Percentiles rank a stretch among this genome's conserved stretches.
These are phyloP conservation scores for Cardiocondyla obscurior DNA, from an alignment of 1,140 invertebrate species.

Conservation along the genomic window DNA sequence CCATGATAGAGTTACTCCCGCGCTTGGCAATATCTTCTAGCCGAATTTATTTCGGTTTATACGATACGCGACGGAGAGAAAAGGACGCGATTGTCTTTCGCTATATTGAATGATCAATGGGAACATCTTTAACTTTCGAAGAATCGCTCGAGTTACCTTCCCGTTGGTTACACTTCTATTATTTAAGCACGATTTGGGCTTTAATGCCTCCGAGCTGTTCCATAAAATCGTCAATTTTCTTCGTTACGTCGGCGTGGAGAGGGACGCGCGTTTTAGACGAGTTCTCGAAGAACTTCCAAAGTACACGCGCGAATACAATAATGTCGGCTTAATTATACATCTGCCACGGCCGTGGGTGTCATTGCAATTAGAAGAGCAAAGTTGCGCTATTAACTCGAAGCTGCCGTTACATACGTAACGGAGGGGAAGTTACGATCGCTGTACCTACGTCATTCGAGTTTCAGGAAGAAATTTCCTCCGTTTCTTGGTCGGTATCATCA, in stretches of 20 bases:
- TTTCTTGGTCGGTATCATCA: slow-evolving; percentile 1
- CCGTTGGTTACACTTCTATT: background rate
- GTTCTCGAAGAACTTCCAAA: background rate
- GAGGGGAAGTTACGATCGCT: slow-evolving; percentile 29
- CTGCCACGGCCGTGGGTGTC: background rate
- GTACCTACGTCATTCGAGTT: slow-evolving; percentile 34
- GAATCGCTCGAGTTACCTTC: background rate
- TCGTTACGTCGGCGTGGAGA: background rate
- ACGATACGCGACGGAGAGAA: background rate
- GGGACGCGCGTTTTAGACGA: background rate
- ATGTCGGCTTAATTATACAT: slow-evolving; percentile 20
- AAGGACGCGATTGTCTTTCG: background rate
- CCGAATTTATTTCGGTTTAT: slow-evolving; percentile 13
- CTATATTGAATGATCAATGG: background rate
- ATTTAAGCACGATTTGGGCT: no score
- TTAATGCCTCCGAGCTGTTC: no score
- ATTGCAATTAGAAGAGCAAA: slow-evolving; percentile 31
- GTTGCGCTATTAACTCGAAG: slow-evolving; percentile 16
- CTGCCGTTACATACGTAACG: background rate
- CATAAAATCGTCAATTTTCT: background rate
- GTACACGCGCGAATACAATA: background rate
- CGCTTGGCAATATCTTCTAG: slow-evolving; percentile 28
- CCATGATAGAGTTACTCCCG: slow-evolving; percentile 23
- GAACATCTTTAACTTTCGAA: background rate
- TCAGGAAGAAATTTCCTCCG: slow-evolving; percentile 34